Conservation (phyloP, 2,797 vertebrate species). For the Tokudaia muenninki region DNA sequence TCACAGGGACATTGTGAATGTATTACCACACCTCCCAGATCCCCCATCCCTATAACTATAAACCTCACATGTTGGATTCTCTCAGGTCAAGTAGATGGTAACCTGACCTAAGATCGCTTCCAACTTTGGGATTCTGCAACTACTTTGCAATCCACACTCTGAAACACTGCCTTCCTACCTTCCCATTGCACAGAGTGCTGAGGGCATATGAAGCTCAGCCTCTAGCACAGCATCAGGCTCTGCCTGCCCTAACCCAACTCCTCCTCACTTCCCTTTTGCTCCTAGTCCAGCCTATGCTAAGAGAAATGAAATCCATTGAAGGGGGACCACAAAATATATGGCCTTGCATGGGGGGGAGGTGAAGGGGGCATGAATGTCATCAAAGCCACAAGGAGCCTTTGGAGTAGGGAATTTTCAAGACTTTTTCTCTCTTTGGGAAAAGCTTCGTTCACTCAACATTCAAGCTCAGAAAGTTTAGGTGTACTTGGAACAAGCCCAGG, state of each 20-base stretch:
- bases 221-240: rapidly evolving
- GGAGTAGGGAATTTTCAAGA: not conserved
- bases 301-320: not conserved
- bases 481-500: not conserved
- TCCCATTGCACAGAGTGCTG: not conserved
- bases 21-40: rapidly evolving
- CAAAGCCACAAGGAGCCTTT: not conserved
- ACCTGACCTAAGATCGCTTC: not conserved
- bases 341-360: not conserved
- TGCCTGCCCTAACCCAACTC: too few species aligned
- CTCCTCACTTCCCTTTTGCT: not conserved
- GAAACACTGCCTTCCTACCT: not conserved
- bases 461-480: not conserved
- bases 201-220: not conserved
- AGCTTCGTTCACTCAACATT: not conserved
- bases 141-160: not conserved
- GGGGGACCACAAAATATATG: not conserved
- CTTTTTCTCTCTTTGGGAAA: not conserved
- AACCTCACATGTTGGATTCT: not conserved
- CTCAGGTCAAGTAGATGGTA: not conserved
- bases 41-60: not conserved
- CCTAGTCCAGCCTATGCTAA: not conserved
- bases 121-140: not conserved
- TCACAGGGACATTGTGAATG: not conserved
- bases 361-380: not conserved